Percentiles rank a stretch among this genome's conserved stretches.
Evolutionary conservation across 1,140 invertebrate species (phyloP).

Genomic region (Platyscapa corneri): DNA sequence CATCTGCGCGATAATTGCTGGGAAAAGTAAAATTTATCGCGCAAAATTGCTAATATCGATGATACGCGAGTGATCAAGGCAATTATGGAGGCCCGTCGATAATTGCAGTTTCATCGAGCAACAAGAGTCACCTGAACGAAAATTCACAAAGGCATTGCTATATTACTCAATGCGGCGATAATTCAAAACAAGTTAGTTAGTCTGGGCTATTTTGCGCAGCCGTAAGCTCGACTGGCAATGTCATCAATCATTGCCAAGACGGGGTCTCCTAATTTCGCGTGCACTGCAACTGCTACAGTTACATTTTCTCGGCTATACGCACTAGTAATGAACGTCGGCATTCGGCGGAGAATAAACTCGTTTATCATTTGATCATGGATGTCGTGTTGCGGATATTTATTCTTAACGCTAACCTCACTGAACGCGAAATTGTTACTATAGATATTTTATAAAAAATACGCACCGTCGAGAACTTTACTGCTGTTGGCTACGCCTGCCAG

Average conservation of each 20-base stretch:
- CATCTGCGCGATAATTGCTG: no score
- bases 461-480: background rate
- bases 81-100: background rate
- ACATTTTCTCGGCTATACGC: background rate
- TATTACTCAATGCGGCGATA: constrained; percentile 15
- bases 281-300: background rate
- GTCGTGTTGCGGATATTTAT: background rate
- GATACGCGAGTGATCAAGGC: background rate
- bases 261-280: constrained; percentile 25
- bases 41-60: background rate
- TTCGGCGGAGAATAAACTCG: constrained; percentile 5
- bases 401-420: background rate
- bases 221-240: background rate
- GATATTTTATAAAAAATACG: background rate
- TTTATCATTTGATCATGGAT: constrained; percentile 10
- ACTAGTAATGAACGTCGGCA: background rate
- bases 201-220: background rate
- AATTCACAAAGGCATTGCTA: constrained; percentile 1
- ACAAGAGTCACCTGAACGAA: background rate
- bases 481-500: no score
- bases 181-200: constrained; percentile 28
- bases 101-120: background rate
- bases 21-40: background rate
- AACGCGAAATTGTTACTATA: background rate
- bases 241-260: constrained; percentile 29